Evolutionary conservation across 2,113 vertebrate genomes (phyloP).

Genomic region (Ageneiosus marmoratus): DNA sequence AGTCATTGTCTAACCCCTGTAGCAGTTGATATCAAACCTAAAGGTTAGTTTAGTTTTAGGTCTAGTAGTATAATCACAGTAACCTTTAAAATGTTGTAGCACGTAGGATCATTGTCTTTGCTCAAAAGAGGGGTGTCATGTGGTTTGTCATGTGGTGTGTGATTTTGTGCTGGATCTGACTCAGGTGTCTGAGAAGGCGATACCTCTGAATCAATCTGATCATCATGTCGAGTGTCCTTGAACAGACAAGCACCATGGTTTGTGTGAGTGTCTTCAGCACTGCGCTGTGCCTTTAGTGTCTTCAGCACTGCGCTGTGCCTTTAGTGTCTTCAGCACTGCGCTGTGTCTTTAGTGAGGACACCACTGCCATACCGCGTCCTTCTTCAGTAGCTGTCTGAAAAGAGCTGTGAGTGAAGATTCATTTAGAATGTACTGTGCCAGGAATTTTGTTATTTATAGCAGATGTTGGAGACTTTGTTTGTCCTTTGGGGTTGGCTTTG

Average conservation of each 20-base stretch:
- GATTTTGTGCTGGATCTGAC: too few relatives aligned
- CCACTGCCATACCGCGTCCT: constrained; percentile 34
- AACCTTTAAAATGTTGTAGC: too few relatives aligned
- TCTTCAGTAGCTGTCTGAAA: constrained; percentile 30
- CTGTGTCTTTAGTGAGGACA: background rate
- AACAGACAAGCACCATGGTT: background rate
- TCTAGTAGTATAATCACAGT: too few relatives aligned
- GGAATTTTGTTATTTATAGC: background rate
- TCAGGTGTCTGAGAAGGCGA: too few relatives aligned
- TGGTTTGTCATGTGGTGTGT: too few relatives aligned
- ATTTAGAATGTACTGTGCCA: background rate
- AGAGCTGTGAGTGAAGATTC: constrained; percentile 16
- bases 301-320: background rate
- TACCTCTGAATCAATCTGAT: too few relatives aligned
- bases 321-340: background rate
- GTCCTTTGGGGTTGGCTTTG: background rate
- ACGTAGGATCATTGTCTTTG: too few relatives aligned
- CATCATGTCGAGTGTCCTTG: background rate
- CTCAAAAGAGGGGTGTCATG: too few relatives aligned
- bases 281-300: background rate
- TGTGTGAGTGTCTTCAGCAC: too few relatives aligned
- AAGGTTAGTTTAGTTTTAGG: too few relatives aligned
- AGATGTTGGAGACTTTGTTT: constrained; percentile 14
- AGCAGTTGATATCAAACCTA: too few relatives aligned
- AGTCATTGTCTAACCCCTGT: too few relatives aligned